phyloP scores from a whole-genome alignment of 2,888 invertebrate genomes.

The Acheta domesticus region DNA sequence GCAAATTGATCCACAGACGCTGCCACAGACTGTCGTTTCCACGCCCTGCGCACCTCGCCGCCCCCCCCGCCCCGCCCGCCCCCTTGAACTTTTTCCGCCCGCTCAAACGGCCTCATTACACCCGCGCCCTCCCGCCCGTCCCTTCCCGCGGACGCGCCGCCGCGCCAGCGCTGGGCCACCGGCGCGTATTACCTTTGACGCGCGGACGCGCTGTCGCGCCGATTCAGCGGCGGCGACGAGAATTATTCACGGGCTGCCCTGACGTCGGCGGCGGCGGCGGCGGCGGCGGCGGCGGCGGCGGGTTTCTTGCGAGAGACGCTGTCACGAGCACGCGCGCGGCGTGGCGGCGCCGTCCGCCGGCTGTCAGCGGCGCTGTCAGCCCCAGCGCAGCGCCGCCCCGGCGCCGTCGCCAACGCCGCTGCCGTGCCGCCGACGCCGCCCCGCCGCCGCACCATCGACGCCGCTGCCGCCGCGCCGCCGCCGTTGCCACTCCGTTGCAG shows the following conservation, averaged over 20 bases:
- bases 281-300: not conserved
- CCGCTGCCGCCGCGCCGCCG: not conserved
- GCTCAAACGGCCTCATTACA: not conserved
- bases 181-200: not conserved
- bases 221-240: not conserved
- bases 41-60: not conserved
- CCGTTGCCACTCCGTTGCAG: rapidly evolving
- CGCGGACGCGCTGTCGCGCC: not conserved
- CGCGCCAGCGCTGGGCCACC: not conserved
- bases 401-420: not conserved
- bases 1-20: not conserved
- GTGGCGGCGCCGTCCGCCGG: not conserved
- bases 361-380: not conserved
- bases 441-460: not conserved
- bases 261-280: not conserved
- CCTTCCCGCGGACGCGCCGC: not conserved
- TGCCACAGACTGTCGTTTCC: not conserved
- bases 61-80: not conserved
- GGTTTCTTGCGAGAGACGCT: slow-evolving; percentile 9
- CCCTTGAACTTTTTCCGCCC: not conserved
- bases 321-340: not conserved
- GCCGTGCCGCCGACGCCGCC: not conserved
- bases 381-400: not conserved
- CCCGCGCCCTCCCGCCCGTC: not conserved
- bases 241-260: slow-evolving; percentile 18